These are phyloP conservation scores for Uloborus plumipes DNA, from an alignment of 2,888 invertebrate species.

Conservation along the genomic window DNA sequence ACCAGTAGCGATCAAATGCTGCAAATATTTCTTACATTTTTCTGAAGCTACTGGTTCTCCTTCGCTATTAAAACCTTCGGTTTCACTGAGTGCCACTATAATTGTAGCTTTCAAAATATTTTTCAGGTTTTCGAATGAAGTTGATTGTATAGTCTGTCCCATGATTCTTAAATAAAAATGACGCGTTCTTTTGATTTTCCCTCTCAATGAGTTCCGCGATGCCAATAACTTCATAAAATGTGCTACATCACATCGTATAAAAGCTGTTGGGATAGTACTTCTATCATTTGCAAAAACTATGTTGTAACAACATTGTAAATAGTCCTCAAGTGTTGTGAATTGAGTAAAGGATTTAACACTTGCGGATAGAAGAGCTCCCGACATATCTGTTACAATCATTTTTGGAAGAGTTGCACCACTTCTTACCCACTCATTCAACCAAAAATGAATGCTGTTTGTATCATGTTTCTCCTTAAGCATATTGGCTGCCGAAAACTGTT, in stretches of 20 bases:
- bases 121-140: not conserved
- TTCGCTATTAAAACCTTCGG: not conserved
- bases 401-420: not conserved
- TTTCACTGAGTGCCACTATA: not conserved
- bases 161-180: slow-evolving; percentile 1
- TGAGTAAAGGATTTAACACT: too few species aligned
- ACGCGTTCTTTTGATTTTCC: not conserved
- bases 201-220: not conserved
- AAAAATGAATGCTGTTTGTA: slow-evolving; percentile 1
- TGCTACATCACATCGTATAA: slow-evolving; percentile 1
- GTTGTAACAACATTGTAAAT: not conserved
- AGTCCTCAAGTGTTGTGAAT: not conserved
- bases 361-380: too few species aligned
- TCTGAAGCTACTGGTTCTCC: not conserved
- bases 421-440: not conserved
- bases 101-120: not conserved
- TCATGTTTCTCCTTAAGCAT: slow-evolving; percentile 1
- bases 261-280: not conserved
- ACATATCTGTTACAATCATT: not conserved
- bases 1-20: not conserved
- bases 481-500: not conserved
- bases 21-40: not conserved
- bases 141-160: not conserved
- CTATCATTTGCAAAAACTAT: not conserved
- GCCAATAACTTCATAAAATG: not conserved